phyloP scores from a whole-genome alignment of 2,797 vertebrate species.

The Poecilia gillii region DNA sequence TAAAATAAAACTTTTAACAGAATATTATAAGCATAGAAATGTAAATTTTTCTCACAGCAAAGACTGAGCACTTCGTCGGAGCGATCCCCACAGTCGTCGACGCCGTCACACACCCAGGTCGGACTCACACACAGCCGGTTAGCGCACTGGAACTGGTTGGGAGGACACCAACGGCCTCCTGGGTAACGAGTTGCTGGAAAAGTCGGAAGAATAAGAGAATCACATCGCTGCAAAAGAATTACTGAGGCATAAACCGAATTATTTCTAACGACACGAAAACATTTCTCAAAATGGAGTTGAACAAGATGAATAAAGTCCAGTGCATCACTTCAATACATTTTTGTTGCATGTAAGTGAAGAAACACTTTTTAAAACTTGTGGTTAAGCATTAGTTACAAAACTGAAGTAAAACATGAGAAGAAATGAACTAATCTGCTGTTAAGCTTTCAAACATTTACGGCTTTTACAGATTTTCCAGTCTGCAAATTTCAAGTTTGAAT shows the following conservation, averaged over 20 bases:
- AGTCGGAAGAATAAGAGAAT: not conserved
- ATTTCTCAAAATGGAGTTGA: not conserved
- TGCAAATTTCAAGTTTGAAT: not conserved
- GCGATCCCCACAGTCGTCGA: constrained; percentile 74
- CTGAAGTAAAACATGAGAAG: not conserved
- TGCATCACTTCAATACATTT: not conserved
- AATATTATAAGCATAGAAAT: not conserved
- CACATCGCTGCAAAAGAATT: not conserved
- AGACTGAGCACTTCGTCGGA: constrained; percentile 73
- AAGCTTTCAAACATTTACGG: not conserved
- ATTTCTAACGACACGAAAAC: not conserved
- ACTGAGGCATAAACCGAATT: not conserved
- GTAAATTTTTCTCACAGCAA: constrained; percentile 66
- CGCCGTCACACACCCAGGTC: constrained; percentile 76
- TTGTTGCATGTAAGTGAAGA: not conserved
- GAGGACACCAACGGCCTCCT: constrained; percentile 77
- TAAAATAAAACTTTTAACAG: not conserved
- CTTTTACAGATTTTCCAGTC: not conserved
- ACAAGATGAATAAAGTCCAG: not conserved
- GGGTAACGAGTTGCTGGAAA: constrained; percentile 77
- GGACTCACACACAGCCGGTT: constrained; percentile 75
- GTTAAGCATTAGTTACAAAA: not conserved
- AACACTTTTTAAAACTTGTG: not conserved
- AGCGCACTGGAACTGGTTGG: constrained; percentile 67
- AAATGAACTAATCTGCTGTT: not conserved